These are phyloP conservation scores for Prolemur simus DNA, from an alignment of 2,113 vertebrate genomes.

Conservation along the genomic window DNA sequence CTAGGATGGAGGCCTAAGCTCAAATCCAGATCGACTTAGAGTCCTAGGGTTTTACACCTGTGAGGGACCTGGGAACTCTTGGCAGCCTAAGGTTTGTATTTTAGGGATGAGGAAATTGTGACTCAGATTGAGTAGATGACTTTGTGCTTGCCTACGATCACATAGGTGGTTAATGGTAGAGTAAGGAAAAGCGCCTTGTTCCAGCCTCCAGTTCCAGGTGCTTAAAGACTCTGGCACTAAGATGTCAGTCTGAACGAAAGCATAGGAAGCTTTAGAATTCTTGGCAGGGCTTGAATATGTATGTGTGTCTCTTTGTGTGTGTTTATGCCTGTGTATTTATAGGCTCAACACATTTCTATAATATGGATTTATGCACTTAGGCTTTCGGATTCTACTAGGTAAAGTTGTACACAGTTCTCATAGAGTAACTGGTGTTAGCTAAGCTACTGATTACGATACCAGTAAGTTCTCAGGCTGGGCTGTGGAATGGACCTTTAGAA, in stretches of 20 bases:
- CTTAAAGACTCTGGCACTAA: background rate
- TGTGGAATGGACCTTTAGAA: background rate
- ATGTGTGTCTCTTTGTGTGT: background rate
- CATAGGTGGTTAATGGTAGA: background rate
- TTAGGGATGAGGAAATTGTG: conserved; percentile 31
- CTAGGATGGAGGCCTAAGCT: background rate
- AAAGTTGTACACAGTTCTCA: background rate
- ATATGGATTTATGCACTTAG: background rate
- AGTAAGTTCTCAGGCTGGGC: background rate
- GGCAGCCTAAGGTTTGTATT: background rate
- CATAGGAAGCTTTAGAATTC: background rate
- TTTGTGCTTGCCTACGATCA: background rate
- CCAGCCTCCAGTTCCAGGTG: background rate
- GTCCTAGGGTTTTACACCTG: background rate
- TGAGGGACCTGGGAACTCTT: background rate
- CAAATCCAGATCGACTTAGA: background rate
- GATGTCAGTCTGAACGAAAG: background rate
- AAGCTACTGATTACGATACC: too few relatives aligned
- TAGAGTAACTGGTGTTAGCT: background rate
- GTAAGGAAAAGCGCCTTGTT: background rate
- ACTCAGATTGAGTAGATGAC: background rate
- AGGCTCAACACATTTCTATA: background rate
- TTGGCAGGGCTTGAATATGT: background rate
- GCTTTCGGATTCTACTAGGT: background rate
- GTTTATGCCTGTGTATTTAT: background rate